Base-by-base conservation (phyloP, 2,888 invertebrate genomes). In the Auanema freiburgensis region DNA sequence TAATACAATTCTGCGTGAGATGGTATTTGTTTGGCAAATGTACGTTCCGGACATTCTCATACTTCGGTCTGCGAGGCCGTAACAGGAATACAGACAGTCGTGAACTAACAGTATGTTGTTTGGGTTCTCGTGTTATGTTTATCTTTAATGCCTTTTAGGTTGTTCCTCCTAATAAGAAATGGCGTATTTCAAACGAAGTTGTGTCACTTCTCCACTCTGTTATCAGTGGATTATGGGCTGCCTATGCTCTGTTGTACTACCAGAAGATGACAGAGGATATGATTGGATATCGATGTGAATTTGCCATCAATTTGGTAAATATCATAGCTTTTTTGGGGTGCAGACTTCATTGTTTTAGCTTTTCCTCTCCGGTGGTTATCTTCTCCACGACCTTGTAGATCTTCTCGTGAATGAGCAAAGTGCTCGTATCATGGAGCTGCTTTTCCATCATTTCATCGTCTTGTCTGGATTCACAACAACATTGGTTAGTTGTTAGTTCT, bases 391-490 rank as follows among this genome's bases (percentile, higher is more conserved):
- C 59, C 70, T 82, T 21, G 49, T 80, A 50, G 79, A 83, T 66
- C 66, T 83, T 25, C 67, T 83, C n/a, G 70, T 78, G 60, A 83
- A 83, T 58, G 83, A 83, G 61, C 76, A 83, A 24, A 79, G 78
- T 1, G 72, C 73, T 3, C 70, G 83, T 23, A 81, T 83, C 33
- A 69, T 83, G 56, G 83, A 83, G 56, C 73, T 83, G 12, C 72
- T 82, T 51, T 83, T 83, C 71, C 83, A 83, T 63, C 83, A 83
- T 60, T 69, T 81, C 25, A 70, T 81, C 55, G 81, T 83, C 5
- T 61, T 83, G 40, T 63, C 74, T 1, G 83, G 76, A 0, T 81
- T 83, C 57, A 59, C 68, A 11, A 63, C 70, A 12, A 79, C 81
- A 1, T 67, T 78, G 65, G 66, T 69, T 21, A 14, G 64, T 50